phyloP scores from a whole-genome alignment of 2,888 invertebrate species.

The Cephus spinipes region DNA sequence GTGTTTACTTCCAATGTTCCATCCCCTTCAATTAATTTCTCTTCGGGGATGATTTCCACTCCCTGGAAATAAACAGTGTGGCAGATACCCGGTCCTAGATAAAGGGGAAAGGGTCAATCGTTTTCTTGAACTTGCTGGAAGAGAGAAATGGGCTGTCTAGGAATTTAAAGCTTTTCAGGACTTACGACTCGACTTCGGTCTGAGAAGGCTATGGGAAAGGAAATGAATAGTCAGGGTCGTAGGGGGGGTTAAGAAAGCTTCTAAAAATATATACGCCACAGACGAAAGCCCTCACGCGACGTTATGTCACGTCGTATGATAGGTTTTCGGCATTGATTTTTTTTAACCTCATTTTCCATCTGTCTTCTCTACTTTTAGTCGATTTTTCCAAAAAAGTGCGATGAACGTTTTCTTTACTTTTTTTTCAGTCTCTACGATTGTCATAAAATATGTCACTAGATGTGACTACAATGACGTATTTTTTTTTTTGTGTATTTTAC shows the following conservation, averaged over 20 bases:
- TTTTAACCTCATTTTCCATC: neutral
- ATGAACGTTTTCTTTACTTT: neutral
- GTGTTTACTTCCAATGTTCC: neutral
- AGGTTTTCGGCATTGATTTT: neutral
- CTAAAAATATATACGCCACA: neutral
- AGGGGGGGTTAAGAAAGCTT: neutral
- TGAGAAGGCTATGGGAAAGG: neutral
- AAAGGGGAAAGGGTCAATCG: neutral
- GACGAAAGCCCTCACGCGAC: neutral
- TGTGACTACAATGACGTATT: neutral
- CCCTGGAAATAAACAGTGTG: neutral
- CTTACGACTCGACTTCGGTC: neutral
- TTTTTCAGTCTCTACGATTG: neutral
- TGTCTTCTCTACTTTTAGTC: neutral
- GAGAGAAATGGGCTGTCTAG: neutral
- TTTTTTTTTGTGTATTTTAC: neutral
- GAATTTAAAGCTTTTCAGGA: neutral
- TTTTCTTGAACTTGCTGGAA: neutral
- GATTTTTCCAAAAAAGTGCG: neutral
- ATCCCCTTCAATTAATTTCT: neutral
- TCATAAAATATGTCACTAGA: neutral
- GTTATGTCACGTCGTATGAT: neutral
- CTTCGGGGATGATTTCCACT: neutral
- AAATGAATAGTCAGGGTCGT: neutral
- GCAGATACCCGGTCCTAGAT: neutral